A percentile compares a stretch with the other conserved stretches of the same genome.
These are phyloP conservation scores for Chaetodon trifasciatus DNA, from an alignment of 2,797 vertebrate genomes.

Conservation along the genomic window DNA sequence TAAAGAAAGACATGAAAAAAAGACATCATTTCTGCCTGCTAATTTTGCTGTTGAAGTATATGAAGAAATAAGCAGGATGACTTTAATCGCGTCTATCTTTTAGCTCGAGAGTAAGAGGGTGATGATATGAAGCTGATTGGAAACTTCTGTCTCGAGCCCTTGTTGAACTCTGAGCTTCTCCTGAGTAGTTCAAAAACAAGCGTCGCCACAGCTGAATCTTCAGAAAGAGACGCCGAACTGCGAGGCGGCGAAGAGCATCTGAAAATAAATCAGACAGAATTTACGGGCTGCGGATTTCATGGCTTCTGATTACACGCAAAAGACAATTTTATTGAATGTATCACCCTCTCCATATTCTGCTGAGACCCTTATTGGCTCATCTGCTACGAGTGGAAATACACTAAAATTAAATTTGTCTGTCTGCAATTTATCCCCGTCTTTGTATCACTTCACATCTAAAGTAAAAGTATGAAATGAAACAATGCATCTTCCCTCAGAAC, in stretches of 20 bases:
- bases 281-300: slow-evolving; percentile 41
- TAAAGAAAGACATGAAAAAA: slow-evolving; percentile 38
- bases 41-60: slow-evolving; percentile 54
- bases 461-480: slow-evolving; percentile 50
- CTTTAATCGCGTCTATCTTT: slow-evolving; percentile 48
- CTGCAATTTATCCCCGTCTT: slow-evolving; percentile 47
- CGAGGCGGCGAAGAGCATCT: slow-evolving; percentile 37
- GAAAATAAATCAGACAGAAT: slow-evolving; percentile 47
- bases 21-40: slow-evolving; percentile 43
- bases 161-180: slow-evolving; percentile 38
- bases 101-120: slow-evolving; percentile 22
- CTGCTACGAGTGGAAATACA: slow-evolving; percentile 28
- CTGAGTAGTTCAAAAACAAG: slow-evolving; percentile 37
- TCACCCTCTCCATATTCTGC: slow-evolving; percentile 49
- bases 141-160: slow-evolving; percentile 44
- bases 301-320: slow-evolving; percentile 60
- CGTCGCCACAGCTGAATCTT: slow-evolving; percentile 63
- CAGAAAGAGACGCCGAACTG: slow-evolving; percentile 32
- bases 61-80: slow-evolving; percentile 37
- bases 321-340: slow-evolving; percentile 51
- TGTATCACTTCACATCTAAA: slow-evolving; percentile 42
- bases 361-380: slow-evolving; percentile 34
- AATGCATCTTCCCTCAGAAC: slow-evolving; percentile 20
- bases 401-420: slow-evolving; percentile 52
- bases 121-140: slow-evolving; percentile 34